Conservation (phyloP, 2,888 invertebrate species). For the Deilephila elpenor region DNA sequence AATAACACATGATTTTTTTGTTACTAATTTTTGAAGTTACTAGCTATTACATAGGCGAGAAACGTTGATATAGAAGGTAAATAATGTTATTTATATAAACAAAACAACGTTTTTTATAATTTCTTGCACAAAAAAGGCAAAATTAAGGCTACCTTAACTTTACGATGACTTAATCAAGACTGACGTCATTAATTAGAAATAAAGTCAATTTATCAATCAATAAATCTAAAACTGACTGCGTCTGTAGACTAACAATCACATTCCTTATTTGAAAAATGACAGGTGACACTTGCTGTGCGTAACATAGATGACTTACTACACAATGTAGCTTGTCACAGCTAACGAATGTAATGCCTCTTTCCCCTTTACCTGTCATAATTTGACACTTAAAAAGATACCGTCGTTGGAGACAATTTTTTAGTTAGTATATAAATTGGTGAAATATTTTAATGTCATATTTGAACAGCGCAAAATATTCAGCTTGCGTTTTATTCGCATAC, state of each 20-base stretch:
- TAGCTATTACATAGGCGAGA: no score
- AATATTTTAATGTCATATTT: slow-evolving; percentile 15
- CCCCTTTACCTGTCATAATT: slow-evolving; percentile 3
- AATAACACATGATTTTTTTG: no score
- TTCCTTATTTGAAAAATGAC: slow-evolving; percentile 11
- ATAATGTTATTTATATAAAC: no score
- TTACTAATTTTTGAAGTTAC: no score
- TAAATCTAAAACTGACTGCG: neutral
- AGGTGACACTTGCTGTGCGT: neutral
- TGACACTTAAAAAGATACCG: slow-evolving; percentile 17
- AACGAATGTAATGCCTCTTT: neutral
- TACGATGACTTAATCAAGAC: neutral
- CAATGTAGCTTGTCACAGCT: slow-evolving; percentile 7
- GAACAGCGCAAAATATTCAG: neutral
- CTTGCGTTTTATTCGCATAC: neutral
- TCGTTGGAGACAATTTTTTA: neutral
- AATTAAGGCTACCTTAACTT: neutral
- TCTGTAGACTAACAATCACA: slow-evolving; percentile 3
- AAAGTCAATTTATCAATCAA: neutral
- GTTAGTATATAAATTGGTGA: neutral
- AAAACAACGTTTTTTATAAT: neutral
- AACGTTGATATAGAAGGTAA: no score
- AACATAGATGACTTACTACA: neutral
- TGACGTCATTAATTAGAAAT: neutral
- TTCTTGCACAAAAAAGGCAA: neutral